Evolutionary conservation across 1,140 invertebrate species (phyloP), one percentile per base, ranked within the genome.

Genomic region (Mercenaria mercenaria): DNA sequence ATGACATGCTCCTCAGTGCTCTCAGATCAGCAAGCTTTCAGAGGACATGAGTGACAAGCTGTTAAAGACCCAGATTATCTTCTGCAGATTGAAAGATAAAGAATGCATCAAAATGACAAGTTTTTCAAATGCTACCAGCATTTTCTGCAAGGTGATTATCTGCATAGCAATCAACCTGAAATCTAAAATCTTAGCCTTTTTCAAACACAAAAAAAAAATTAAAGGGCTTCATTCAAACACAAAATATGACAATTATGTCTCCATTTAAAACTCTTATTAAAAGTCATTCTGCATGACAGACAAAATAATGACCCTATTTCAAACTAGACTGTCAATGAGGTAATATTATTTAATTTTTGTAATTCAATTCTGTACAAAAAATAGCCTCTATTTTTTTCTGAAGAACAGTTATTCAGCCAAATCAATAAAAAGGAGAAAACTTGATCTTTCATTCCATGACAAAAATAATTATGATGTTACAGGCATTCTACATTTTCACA

Each of bases 171-270:
- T 39, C 4, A 26, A 67, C n/a, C 67, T 39, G 2, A 72, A 72
- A 39, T 39, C 67, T 37, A 15, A 37, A 72, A 20, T 41, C 37
- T 72, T 20, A 8, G 39, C 34, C 18, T 72, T 72, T 72, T 72
- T 34, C 59, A 8, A 29, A 20, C 6, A 29, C 59, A 64, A 64
- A 64, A 29, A 64, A 64, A 29, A 8, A 8, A 8, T 72, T 26
- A 72, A 72, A 20, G 18, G 34, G 4, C 34, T 39, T 37, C 37
- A 41, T 39, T 72, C 34, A 39, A 72, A 72, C 67, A 72, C 39
- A 34, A 39, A 72, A 72, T 72, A 39, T 72, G 11, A 39, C 67
- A 72, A 72, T 39, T 72, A 72, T 72, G n/a, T n/a, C 67, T 39
- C 10, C 18, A 72, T 72, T 41, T 72, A 41, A 72, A 72, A 39